Evolutionary conservation across 2,888 invertebrate species (phyloP).

Genomic region (Micropterix aruncella): DNA sequence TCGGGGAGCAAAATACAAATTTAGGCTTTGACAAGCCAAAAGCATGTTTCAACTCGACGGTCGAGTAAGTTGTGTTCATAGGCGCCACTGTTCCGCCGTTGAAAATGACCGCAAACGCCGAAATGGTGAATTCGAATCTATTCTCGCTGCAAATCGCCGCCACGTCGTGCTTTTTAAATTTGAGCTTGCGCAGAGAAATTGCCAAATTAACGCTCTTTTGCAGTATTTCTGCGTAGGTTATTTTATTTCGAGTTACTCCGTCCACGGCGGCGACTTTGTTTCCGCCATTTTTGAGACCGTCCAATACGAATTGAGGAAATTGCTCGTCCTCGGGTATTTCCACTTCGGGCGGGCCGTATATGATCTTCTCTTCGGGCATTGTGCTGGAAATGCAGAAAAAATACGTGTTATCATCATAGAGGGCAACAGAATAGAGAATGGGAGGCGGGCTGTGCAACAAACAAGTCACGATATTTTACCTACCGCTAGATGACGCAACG

Average conservation of each 20-base stretch:
- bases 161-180: background rate
- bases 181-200: background rate
- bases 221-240: background rate
- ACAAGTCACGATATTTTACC: too few relatives aligned
- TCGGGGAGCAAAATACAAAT: constrained; percentile 27
- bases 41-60: constrained; percentile 32
- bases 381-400: too few relatives aligned
- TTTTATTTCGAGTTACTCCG: background rate
- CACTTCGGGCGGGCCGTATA: background rate
- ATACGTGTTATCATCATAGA: too few relatives aligned
- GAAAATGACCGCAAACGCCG: background rate
- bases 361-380: too few relatives aligned
- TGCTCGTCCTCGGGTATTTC: background rate
- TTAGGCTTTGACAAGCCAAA: constrained; percentile 31
- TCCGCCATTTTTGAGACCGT: background rate
- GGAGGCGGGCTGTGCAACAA: too few relatives aligned
- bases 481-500: too few relatives aligned
- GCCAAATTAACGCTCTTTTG: background rate
- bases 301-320: background rate
- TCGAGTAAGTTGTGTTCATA: constrained; percentile 9
- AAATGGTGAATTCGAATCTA: background rate
- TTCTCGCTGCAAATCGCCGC: background rate
- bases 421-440: too few relatives aligned
- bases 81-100: background rate
- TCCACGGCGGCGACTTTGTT: background rate